Conservation (phyloP, 2,888 invertebrate species). For the Microplitis manilae region DNA sequence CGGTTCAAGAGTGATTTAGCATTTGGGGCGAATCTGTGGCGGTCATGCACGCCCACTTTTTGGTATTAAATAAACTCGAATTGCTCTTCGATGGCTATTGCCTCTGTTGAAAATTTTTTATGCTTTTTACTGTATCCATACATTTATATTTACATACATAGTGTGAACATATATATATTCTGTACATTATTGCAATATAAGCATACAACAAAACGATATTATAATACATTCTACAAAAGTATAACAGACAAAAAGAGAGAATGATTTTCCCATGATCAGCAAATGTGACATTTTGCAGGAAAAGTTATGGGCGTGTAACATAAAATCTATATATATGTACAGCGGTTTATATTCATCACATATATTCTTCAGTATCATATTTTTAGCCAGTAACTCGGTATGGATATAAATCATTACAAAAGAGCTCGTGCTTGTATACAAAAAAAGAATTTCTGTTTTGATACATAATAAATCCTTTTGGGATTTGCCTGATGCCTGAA, state of each 20-base stretch:
- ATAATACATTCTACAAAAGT: too few relatives aligned
- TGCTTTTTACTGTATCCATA: neutral
- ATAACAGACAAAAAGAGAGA: neutral
- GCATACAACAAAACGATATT: too few relatives aligned
- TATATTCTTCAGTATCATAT: neutral
- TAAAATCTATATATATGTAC: neutral
- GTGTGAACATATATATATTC: neutral
- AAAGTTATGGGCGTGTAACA: neutral
- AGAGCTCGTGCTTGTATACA: too few relatives aligned
- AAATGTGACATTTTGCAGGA: neutral
- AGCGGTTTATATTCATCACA: neutral
- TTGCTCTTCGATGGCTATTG: slow-evolving; percentile 62
- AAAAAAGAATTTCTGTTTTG: too few relatives aligned
- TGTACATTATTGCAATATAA: too few relatives aligned
- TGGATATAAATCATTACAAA: too few relatives aligned
- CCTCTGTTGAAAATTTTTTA: slow-evolving; percentile 37
- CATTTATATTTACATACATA: neutral
- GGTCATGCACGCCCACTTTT: slow-evolving; percentile 58
- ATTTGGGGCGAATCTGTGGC: slow-evolving; percentile 39
- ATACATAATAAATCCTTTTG: too few relatives aligned
- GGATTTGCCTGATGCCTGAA: neutral
- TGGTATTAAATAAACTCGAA: slow-evolving; percentile 61
- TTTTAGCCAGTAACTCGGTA: neutral
- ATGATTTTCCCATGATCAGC: neutral
- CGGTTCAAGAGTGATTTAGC: slow-evolving; percentile 32